phyloP scores from a whole-genome alignment of 2,797 vertebrate species.

The Otolemur crassicaudatus region DNA sequence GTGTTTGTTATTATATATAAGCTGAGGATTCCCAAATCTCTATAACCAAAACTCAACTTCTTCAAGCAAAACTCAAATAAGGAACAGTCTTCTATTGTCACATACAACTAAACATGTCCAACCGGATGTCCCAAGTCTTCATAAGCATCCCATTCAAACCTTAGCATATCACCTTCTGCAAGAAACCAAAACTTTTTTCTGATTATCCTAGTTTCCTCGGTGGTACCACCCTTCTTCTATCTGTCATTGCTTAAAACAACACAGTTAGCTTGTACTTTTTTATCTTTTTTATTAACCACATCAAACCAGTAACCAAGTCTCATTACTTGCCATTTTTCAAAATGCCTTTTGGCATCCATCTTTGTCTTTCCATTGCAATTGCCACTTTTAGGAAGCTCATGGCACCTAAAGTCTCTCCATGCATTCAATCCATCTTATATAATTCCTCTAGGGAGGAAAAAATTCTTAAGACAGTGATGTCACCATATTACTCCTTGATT shows the following conservation, averaged over 20 bases:
- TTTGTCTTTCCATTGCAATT: constrained; percentile 17
- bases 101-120: background rate
- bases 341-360: background rate
- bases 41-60: background rate
- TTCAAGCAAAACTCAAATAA: background rate
- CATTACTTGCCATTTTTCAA: background rate
- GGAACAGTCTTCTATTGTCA: background rate
- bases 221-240: background rate
- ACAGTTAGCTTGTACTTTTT: constrained; percentile 3
- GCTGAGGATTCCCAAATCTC: background rate
- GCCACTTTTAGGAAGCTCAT: background rate
- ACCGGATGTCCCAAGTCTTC: background rate
- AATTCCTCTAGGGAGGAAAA: background rate
- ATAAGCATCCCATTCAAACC: background rate
- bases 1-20: constrained; percentile 10
- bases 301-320: background rate
- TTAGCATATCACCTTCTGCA: background rate
- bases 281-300: background rate
- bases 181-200: constrained; percentile 5
- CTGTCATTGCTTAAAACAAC: background rate
- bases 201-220: background rate
- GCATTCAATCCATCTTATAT: background rate
- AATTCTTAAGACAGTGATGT: constrained; percentile 38
- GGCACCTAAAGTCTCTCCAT: background rate
- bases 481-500: constrained; percentile 26